Conservation (phyloP, 1,140 invertebrate species). For the Leptinotarsa lineolata region DNA sequence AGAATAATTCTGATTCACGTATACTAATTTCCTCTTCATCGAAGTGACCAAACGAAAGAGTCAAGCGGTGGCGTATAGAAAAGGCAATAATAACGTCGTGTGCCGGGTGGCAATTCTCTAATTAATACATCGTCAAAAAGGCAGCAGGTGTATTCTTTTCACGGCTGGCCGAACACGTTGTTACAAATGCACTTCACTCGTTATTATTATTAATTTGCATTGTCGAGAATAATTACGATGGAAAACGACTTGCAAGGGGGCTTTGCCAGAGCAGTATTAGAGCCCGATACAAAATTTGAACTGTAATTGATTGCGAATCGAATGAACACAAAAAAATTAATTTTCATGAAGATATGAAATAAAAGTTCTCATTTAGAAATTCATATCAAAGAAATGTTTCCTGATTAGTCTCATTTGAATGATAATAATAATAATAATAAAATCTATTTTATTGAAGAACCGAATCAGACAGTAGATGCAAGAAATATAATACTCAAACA, state of each 20-base stretch:
- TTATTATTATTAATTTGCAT: slow-evolving; percentile 37
- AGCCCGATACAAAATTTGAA: neutral
- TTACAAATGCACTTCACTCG: slow-evolving; percentile 38
- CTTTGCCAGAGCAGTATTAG: neutral
- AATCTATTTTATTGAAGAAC: too few relatives aligned
- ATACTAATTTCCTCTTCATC: too few relatives aligned
- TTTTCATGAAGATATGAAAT: neutral
- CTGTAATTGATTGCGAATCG: neutral
- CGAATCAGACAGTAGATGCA: too few relatives aligned
- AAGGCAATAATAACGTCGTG: slow-evolving; percentile 25
- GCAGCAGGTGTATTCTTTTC: slow-evolving; percentile 40
- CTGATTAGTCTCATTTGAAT: too few relatives aligned
- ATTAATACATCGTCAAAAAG: slow-evolving; percentile 36
- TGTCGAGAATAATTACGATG: slow-evolving; percentile 26
- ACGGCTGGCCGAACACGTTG: slow-evolving; percentile 38
- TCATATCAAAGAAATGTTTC: too few relatives aligned
- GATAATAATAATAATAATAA: too few relatives aligned
- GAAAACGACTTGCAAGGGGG: neutral
- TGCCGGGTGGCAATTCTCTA: slow-evolving; percentile 39
- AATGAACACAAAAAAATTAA: neutral
- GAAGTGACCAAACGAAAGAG: neutral
- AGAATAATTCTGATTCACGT: too few relatives aligned
- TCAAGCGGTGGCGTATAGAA: neutral
- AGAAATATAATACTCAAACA: too few relatives aligned
- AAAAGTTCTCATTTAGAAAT: neutral